Percentiles rank a stretch among this genome's conserved stretches.
Conservation (phyloP, 2,888 invertebrate genomes). For the Dynastes maya region DNA sequence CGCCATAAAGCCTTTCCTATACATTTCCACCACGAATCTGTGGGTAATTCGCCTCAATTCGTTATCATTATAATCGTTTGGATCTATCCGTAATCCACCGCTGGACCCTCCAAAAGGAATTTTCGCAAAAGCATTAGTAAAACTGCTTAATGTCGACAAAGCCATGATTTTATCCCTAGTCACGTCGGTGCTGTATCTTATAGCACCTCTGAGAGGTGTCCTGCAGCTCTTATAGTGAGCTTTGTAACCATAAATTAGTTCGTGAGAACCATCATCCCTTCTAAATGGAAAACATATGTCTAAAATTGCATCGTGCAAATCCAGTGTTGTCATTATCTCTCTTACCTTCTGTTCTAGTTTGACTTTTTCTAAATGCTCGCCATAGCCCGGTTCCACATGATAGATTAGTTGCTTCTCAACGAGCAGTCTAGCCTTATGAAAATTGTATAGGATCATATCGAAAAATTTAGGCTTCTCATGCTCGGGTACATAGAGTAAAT, state of each 20-base stretch:
- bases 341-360: conserved; percentile 76
- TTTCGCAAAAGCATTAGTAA: conserved; percentile 87
- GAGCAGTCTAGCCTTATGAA: conserved; percentile 75
- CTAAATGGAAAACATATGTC: conserved; percentile 81
- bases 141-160: conserved; percentile 86
- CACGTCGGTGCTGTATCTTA: conserved; percentile 67
- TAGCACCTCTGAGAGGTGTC: conserved; percentile 73
- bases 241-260: conserved; percentile 81
- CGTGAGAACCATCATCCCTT: conserved; percentile 80
- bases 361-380: conserved; percentile 69
- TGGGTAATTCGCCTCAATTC: conserved; percentile 85
- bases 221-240: conserved; percentile 84
- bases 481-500: conserved; percentile 35
- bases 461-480: conserved; percentile 73
- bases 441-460: conserved; percentile 80
- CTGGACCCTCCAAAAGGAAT: conserved; percentile 87
- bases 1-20: conserved; percentile 70
- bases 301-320: conserved; percentile 79
- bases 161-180: conserved; percentile 85
- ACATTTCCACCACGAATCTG: conserved; percentile 81
- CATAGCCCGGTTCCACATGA: conserved; percentile 68
- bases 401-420: conserved; percentile 74
- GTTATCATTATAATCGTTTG: conserved; percentile 78
- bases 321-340: conserved; percentile 78
- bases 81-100: conserved; percentile 83